These are phyloP conservation scores for Megastigmus dorsalis DNA, from an alignment of 2,888 invertebrate genomes.

Conservation along the genomic window DNA sequence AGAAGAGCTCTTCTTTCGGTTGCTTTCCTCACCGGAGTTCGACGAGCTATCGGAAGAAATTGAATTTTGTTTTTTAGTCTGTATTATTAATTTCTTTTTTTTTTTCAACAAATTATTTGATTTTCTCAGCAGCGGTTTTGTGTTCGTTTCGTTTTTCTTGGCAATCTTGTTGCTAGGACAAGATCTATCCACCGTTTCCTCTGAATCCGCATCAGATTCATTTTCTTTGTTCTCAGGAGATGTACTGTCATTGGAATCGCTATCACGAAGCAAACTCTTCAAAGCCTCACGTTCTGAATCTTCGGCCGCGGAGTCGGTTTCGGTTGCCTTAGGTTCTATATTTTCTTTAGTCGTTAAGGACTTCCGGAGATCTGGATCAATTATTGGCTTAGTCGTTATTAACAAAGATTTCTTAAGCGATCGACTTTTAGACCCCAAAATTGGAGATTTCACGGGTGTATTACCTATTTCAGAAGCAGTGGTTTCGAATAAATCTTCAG, in stretches of 20 bases:
- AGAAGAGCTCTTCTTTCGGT: conserved; percentile 17
- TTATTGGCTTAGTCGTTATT: too few species aligned
- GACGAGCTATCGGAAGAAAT: conserved; percentile 54
- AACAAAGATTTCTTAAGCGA: conserved; percentile 11
- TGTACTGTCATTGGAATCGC: conserved; percentile 42
- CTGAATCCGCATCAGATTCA: not conserved
- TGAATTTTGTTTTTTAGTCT: conserved; percentile 46
- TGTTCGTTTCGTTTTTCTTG: not conserved
- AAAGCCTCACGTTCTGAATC: conserved; percentile 8
- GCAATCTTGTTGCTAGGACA: not conserved
- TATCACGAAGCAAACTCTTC: conserved; percentile 39
- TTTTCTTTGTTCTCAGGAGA: not conserved
- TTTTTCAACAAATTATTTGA: conserved; percentile 16
- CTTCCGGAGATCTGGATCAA: not conserved
- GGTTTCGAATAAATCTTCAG: conserved; percentile 35
- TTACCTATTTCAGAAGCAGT: conserved; percentile 27
- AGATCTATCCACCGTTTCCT: not conserved
- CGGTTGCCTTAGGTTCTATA: conserved; percentile 5
- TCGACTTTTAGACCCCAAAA: not conserved
- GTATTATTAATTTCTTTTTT: conserved; percentile 27
- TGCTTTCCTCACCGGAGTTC: conserved; percentile 38
- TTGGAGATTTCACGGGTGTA: conserved; percentile 27
- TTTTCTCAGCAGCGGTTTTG: conserved; percentile 1
- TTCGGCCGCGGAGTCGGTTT: conserved; percentile 17
- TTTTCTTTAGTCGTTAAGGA: not conserved